Evolutionary conservation across 2,113 vertebrate genomes (phyloP), one percentile per base, ranked within the genome.

Genomic region (Chionodraco myersi): DNA sequence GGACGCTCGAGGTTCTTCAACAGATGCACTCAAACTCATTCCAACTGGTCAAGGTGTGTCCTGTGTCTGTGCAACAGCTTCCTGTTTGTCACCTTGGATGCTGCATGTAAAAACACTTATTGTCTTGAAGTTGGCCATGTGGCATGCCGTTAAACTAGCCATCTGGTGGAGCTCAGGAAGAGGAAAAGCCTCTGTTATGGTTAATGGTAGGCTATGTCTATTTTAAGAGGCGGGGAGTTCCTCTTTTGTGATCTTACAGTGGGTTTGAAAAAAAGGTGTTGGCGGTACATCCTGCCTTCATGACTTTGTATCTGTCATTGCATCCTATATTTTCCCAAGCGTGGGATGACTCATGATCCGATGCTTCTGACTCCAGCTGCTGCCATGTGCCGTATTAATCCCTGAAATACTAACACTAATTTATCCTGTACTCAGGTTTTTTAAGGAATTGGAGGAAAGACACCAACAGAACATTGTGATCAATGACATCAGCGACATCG

Each of bases 401-500:
- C 30, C 41, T 69, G 49, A 54, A 77, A 59, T 26, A 64, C 78
- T 80, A 56, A 82, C 45, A 45, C 12, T 12, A 26, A 13, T 47
- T 79, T 18, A 9, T 63, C 52, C 47, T 62, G 10, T 67, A 66
- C 70, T 12, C 84, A 99, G 98, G 85, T 99, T 99, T 92, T 99
- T 99, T 52, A 96, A 94, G 75, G 98, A 99, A 14, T 89, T 99
- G 26, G 97, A 99, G 90, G 96, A 95, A 1, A 95, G 94, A 72
- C 97, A 99, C 80, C 96, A 96, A 74, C 95, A 94, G 89, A 98
- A 94, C 72, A 94, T 98, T 34, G 88, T 97, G 59, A 97, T 99
- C 1, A 94, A 97, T 0, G 96, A 97, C 79, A 97, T 99, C 75
- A 98, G 97, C 3, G 97, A 98, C 84, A 98, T 99, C 16, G 95